Evolutionary conservation across 2,888 invertebrate genomes (phyloP).

Genomic region (Hydraecia micacea): DNA sequence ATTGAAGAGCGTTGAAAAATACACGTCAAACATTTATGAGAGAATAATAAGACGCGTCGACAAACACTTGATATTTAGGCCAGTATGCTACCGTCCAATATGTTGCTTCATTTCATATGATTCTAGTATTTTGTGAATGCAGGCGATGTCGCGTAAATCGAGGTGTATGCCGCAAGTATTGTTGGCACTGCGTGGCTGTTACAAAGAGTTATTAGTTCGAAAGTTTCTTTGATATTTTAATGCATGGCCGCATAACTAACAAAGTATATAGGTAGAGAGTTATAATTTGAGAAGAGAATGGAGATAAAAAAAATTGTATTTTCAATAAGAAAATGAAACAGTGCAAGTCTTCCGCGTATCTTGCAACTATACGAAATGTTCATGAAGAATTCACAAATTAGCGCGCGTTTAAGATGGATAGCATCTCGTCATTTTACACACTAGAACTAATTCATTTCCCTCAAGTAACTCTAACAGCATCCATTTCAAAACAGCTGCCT

Average conservation of each 20-base stretch:
- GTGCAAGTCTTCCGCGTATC: background rate
- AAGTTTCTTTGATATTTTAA: constrained; percentile 42
- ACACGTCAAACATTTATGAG: constrained; percentile 85
- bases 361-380: background rate
- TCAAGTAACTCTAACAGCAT: background rate
- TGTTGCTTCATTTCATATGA: constrained; percentile 65
- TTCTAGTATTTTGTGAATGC: constrained; percentile 33
- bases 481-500: background rate
- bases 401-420: constrained; percentile 19
- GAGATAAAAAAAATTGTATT: background rate
- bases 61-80: constrained; percentile 82
- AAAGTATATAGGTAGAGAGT: constrained; percentile 11
- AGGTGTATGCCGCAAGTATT: constrained; percentile 26
- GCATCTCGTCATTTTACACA: constrained; percentile 2
- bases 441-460: constrained; percentile 11
- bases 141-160: constrained; percentile 40
- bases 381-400: constrained; percentile 9
- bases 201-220: constrained; percentile 36
- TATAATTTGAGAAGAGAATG: constrained; percentile 21
- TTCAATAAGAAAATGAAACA: constrained; percentile 2
- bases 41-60: constrained; percentile 84
- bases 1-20: constrained; percentile 89
- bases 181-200: constrained; percentile 29
- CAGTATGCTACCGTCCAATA: constrained; percentile 64
- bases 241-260: constrained; percentile 36